Evolutionary conservation across 2,888 invertebrate genomes (phyloP), one percentile per base, ranked within the genome.

Genomic region (Xestia sexstrigata): DNA sequence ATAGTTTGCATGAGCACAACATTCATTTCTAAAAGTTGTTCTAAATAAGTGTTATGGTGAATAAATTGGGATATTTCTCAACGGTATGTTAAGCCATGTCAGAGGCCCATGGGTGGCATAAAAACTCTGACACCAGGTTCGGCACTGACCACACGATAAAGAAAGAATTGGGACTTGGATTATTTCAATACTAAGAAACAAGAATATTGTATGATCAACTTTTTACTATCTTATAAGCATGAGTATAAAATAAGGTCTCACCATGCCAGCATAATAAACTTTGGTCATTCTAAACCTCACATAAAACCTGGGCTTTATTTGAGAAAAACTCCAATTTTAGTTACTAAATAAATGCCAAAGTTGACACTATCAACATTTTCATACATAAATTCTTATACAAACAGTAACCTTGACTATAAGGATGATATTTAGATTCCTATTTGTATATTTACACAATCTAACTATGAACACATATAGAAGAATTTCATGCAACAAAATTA

Each of bases 331-430:
- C 23, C 49, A 73, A 72, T 81, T 70, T 82, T 49, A 73, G 42
- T 35, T 20, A 52, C 47, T 52, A 75, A 81, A 81, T 74, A 84
- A 84, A 87, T 87, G 75, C 70, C 63, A 77, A 76, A 80, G 84
- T 77, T 84, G 73, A 80, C 67, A 62, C 42, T 70, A 76, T 67
- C 47, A 26, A 75, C 65, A 70, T 77, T 75, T 63, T 73, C 70
- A 76, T 52, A 79, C 62, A 72, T 62, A 62, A 42, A 77, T 86
- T 79, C 55, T 77, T 63, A 79, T 79, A 75, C 72, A 84, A 69
- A 70, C 23, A 76, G 58, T 79, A 85, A 55, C 70, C 81, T 81
- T 78, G 76, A 76, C 67, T 73, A 76, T 39, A 69, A 78, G 70
- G 74, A 63, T 74, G 20, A 55, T 68, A 83, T 71, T 86, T 70